Base-by-base conservation (phyloP, 2,888 invertebrate species). In the Acheta domesticus region DNA sequence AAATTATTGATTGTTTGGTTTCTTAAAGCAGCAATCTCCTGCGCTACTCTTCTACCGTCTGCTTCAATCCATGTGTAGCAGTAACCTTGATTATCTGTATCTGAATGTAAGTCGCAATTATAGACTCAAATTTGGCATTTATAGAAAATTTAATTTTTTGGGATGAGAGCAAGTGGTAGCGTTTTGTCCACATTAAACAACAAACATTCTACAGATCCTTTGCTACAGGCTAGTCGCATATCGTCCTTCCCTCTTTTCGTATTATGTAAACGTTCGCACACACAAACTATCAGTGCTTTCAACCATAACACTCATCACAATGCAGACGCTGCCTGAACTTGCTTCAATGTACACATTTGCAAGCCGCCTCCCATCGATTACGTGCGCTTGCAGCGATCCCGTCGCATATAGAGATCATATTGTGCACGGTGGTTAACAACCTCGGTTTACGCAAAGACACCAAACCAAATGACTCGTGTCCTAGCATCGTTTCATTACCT, bases 11-110 rank as follows among this genome's bases (percentile, higher is more conserved):
- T 82, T 80, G 82, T 79, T 80, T 83, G 80, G 74, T 81, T 79
- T 23, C 84, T 75, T 80, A 83, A 84, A 21, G 83, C 83, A 11
- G 82, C 83, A 48, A 85, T 82, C 79, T 84, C 84, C 78, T 84
- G 83, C n/a, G 83, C 83, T 20, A 84, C 84, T 75, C 84, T 75
- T 11, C 84, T 84, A 48, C 83, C 84, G 50, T 76, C 77, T 19
- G 83, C 82, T 77, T 85, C 84, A 49, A 81, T 81, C 84, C 84
- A 84, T 20, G 82, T 74, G 82, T 83, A 84, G 79, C 82, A 83
- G 80, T 83, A 83, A 23, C 82, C 82, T 79, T 81, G 79, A 20
- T 83, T 82, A 20, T 49, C 49, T 78, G 21, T 78, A 11, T 79
- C 82, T 48, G 80, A 79, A 77, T 84, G 83, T 75, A 85, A 79